Percentiles rank a stretch among this genome's conserved stretches.
phyloP scores from a whole-genome alignment of 2,888 invertebrate genomes.

The Trichacis sp. region DNA sequence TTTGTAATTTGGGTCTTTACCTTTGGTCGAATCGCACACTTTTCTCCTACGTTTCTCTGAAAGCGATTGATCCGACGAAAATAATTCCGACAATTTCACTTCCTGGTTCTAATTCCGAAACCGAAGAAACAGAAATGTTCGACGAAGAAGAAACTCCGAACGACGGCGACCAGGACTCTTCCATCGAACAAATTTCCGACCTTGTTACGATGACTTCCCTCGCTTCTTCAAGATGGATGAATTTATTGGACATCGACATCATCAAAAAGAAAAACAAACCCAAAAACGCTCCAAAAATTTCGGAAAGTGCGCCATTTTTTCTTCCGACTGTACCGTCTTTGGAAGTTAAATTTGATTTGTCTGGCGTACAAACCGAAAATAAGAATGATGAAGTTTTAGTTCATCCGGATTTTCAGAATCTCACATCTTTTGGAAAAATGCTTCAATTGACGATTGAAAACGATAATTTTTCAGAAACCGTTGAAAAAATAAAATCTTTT shows the following conservation, averaged over 20 bases:
- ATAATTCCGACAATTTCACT: slow-evolving; percentile 72
- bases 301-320: slow-evolving; percentile 95
- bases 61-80: slow-evolving; percentile 72
- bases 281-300: slow-evolving; percentile 82
- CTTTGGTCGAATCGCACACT: slow-evolving; percentile 93
- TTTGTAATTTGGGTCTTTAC: slow-evolving; percentile 89
- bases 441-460: slow-evolving; percentile 71
- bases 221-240: slow-evolving; percentile 91
- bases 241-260: slow-evolving; percentile 86
- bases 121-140: slow-evolving; percentile 71
- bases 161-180: slow-evolving; percentile 76
- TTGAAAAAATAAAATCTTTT: slow-evolving; percentile 77
- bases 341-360: slow-evolving; percentile 84
- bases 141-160: slow-evolving; percentile 64
- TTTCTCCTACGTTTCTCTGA: slow-evolving; percentile 84
- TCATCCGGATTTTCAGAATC: slow-evolving; percentile 74
- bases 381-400: slow-evolving; percentile 71
- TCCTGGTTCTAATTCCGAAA: slow-evolving; percentile 66
- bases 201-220: slow-evolving; percentile 88
- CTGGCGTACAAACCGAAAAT: slow-evolving; percentile 67
- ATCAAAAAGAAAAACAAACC: slow-evolving; percentile 93
- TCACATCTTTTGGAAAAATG: slow-evolving; percentile 78
- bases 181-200: slow-evolving; percentile 82
- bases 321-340: slow-evolving; percentile 89
- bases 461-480: slow-evolving; percentile 72